Evolutionary conservation across 2,113 vertebrate species (phyloP).

Genomic region (Crotalus horridus): DNA sequence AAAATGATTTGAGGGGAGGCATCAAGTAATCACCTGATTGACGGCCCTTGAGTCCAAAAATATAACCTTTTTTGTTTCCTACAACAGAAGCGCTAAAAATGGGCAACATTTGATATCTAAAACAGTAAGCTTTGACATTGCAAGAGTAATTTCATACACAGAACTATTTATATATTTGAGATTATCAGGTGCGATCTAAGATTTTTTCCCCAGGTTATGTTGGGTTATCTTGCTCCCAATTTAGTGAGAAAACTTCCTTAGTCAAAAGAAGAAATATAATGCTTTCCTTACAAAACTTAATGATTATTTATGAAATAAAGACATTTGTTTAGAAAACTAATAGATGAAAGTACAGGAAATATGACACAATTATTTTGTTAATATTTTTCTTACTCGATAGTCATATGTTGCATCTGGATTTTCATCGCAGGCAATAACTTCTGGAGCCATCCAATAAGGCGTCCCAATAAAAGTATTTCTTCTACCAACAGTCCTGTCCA

Average conservation of each 20-base stretch:
- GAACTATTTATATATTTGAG: not conserved
- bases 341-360: accelerated
- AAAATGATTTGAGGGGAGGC: not conserved
- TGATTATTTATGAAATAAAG: not conserved
- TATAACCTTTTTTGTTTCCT: not conserved
- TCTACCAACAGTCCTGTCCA: constrained; percentile 93
- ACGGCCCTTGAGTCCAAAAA: not conserved
- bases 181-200: not conserved
- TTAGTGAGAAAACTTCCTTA: not conserved
- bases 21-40: not conserved
- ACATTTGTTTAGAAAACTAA: not conserved
- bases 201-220: not conserved
- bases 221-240: not conserved
- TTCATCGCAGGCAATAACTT: constrained; percentile 98
- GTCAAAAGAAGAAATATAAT: not conserved
- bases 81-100: not conserved
- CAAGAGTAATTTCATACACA: not conserved
- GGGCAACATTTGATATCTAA: not conserved
- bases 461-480: constrained; percentile 98
- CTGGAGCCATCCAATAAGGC: constrained; percentile 98
- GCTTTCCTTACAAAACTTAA: not conserved
- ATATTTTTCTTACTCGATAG: constrained; percentile 83
- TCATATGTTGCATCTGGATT: constrained; percentile 98
- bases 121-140: not conserved
- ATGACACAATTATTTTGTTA: not conserved